These are phyloP conservation scores for Chiroxiphia lanceolata DNA, from an alignment of 2,797 vertebrate genomes.

Conservation along the genomic window DNA sequence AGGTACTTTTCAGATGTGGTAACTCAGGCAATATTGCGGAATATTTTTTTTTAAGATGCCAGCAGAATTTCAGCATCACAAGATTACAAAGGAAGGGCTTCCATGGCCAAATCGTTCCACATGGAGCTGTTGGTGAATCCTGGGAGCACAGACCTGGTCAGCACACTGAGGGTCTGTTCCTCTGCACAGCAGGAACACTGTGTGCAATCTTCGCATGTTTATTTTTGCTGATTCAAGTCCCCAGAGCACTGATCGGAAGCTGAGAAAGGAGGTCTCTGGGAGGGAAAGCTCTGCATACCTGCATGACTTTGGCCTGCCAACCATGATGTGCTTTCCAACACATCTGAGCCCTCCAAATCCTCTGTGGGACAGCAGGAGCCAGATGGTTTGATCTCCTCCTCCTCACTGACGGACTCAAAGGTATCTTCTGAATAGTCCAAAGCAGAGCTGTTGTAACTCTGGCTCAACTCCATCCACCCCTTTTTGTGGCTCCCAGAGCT, in stretches of 20 bases:
- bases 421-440: neutral
- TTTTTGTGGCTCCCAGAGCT: neutral
- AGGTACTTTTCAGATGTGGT: neutral
- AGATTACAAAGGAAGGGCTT: neutral
- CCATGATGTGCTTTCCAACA: neutral
- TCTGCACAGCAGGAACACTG: neutral
- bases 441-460: neutral
- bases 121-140: no score
- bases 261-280: neutral
- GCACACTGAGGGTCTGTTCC: neutral
- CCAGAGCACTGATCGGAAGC: neutral
- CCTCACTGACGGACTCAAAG: neutral
- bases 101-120: neutral
- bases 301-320: neutral
- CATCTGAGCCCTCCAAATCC: neutral
- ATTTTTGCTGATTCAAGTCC: neutral
- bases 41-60: neutral
- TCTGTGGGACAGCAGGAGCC: neutral
- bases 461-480: neutral
- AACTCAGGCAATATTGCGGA: neutral
- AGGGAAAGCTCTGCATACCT: neutral
- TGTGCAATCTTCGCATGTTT: rapidly evolving
- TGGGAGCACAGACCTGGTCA: no score
- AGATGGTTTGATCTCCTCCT: neutral
- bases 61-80: neutral